Evolutionary conservation across 2,113 vertebrate species (phyloP).

Genomic region (Smithornis capensis): DNA sequence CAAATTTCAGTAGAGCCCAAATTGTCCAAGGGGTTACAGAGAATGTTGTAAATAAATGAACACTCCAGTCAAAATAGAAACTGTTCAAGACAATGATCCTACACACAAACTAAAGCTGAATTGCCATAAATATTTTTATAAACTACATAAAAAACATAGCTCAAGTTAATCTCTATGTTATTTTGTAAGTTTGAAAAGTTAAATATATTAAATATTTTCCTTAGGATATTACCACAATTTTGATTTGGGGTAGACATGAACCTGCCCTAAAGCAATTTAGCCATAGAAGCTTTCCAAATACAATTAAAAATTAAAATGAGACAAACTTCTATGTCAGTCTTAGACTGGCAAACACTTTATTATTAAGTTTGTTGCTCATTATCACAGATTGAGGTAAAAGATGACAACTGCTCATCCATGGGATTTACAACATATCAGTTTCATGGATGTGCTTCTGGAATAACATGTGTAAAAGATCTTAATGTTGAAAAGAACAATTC

Average conservation of each 20-base stretch:
- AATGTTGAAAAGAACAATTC: background rate
- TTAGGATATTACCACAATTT: background rate
- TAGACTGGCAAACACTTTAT: background rate
- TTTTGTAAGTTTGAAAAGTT: background rate
- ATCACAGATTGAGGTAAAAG: background rate
- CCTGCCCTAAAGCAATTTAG: background rate
- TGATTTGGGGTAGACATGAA: background rate
- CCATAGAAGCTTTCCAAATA: background rate
- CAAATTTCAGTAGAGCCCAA: background rate
- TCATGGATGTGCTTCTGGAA: background rate
- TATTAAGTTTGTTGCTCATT: background rate
- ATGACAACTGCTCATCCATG: background rate
- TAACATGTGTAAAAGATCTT: background rate
- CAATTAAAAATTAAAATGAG: background rate
- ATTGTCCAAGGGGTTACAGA: background rate
- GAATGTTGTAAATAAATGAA: background rate
- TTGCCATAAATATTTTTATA: background rate
- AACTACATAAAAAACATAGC: background rate
- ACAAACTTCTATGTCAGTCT: background rate
- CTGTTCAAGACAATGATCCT: background rate
- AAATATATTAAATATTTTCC: background rate
- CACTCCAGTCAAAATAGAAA: background rate
- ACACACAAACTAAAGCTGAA: background rate
- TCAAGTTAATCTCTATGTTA: background rate
- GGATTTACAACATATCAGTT: background rate